Evolutionary conservation across 2,113 vertebrate genomes (phyloP).

Genomic region (Asarcornis scutulata): DNA sequence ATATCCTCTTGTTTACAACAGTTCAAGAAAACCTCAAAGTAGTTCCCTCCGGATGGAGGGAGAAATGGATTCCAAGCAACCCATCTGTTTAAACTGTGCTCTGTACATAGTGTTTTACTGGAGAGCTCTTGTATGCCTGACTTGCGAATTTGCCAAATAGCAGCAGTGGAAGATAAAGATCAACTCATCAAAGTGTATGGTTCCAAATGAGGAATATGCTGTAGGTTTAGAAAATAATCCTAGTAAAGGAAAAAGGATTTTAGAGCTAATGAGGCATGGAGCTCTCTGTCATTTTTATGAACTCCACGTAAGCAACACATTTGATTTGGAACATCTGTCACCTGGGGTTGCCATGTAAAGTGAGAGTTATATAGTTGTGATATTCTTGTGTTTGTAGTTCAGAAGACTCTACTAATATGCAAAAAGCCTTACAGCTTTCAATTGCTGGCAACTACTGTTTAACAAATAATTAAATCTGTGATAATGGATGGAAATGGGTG

Average conservation of each 20-base stretch:
- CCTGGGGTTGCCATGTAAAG: slow-evolving; percentile 76
- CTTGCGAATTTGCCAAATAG: slow-evolving; percentile 33
- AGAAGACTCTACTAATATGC: slow-evolving; percentile 79
- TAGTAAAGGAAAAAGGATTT: slow-evolving; percentile 35
- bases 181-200: slow-evolving; percentile 21
- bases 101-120: slow-evolving; percentile 64
- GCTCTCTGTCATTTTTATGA: slow-evolving; percentile 51
- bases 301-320: slow-evolving; percentile 60
- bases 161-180: slow-evolving; percentile 16
- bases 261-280: slow-evolving; percentile 17
- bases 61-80: slow-evolving; percentile 74
- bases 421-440: slow-evolving; percentile 80
- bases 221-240: slow-evolving; percentile 28
- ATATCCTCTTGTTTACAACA: slow-evolving; percentile 84
- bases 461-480: slow-evolving; percentile 82
- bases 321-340: slow-evolving; percentile 59
- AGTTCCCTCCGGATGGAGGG: slow-evolving; percentile 75
- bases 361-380: slow-evolving; percentile 70
- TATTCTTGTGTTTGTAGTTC: slow-evolving; percentile 74
- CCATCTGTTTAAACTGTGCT: slow-evolving; percentile 70
- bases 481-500: slow-evolving; percentile 79
- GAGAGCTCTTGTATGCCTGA: slow-evolving; percentile 59
- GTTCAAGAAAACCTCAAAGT: slow-evolving; percentile 80
- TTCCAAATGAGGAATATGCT: slow-evolving; percentile 50
- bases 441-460: slow-evolving; percentile 83